Conservation (phyloP, 1,140 invertebrate genomes). For the Cydia pomonella region DNA sequence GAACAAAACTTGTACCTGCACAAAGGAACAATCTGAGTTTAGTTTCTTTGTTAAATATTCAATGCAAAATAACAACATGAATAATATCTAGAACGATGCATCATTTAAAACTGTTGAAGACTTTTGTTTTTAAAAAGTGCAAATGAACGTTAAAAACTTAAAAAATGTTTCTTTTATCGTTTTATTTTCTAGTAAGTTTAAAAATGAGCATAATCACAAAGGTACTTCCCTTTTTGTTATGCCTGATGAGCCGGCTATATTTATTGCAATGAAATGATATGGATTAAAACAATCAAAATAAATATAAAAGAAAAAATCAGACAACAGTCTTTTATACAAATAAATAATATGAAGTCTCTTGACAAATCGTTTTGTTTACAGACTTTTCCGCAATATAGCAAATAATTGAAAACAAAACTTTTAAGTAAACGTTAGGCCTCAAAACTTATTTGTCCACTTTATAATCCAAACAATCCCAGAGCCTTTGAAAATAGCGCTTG, state of each 20-base stretch:
- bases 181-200: too few species aligned
- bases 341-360: too few species aligned
- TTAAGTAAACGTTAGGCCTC: neutral
- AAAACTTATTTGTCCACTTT: neutral
- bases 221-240: too few species aligned
- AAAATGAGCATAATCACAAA: too few species aligned
- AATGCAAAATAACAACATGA: neutral
- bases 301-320: too few species aligned
- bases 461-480: neutral
- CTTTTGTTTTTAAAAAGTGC: too few species aligned
- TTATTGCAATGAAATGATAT: too few species aligned
- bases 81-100: neutral
- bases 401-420: neutral
- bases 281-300: too few species aligned
- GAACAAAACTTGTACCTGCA: constrained; percentile 3
- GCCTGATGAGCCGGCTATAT: too few species aligned
- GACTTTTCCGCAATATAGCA: neutral
- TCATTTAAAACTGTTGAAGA: neutral
- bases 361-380: neutral
- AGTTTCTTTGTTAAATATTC: constrained; percentile 11
- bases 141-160: too few species aligned
- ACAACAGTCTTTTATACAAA: too few species aligned
- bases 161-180: too few species aligned
- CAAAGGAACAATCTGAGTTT: neutral
- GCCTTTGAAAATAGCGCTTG: neutral